Evolutionary conservation across 35 echinoderm and acorn worm species (phyloP).

Genomic region (Ophiothrix spiculata): DNA sequence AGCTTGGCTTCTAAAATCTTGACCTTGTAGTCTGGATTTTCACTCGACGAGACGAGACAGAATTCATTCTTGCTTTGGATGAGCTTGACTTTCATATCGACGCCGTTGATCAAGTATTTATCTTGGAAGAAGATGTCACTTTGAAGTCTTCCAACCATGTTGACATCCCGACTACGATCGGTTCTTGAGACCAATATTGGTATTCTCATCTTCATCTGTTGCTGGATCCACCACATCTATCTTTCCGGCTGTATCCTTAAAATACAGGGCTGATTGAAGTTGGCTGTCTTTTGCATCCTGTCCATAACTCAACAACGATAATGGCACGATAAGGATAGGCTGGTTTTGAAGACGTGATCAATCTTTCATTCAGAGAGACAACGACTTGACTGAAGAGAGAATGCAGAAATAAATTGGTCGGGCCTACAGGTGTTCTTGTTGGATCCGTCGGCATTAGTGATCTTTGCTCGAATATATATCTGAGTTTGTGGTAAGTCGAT

Average conservation of each 20-base stretch:
- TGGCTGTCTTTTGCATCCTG: constrained; percentile 33
- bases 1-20: too few species aligned
- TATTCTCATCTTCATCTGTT: background rate
- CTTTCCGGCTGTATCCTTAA: constrained; percentile 40
- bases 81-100: constrained; percentile 40
- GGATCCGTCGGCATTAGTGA: constrained; percentile 32
- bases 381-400: constrained; percentile 58
- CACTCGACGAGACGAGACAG: too few species aligned
- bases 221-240: constrained; percentile 33
- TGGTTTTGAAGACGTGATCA: constrained; percentile 6
- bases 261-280: constrained; percentile 51
- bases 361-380: constrained; percentile 45
- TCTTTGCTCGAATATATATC: constrained; percentile 52
- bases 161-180: constrained; percentile 19
- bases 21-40: too few species aligned
- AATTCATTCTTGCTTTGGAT: constrained; percentile 29
- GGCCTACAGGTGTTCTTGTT: constrained; percentile 4
- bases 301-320: constrained; percentile 40
- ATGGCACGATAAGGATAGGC: constrained; percentile 53
- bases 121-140: constrained; percentile 73
- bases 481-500: constrained; percentile 55
- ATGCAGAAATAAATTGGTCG: constrained; percentile 46
- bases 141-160: constrained; percentile 64
- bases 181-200: constrained; percentile 42
- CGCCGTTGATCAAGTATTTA: constrained; percentile 44